Conservation (phyloP, 2,888 invertebrate genomes). For the Aelia acuminata region DNA sequence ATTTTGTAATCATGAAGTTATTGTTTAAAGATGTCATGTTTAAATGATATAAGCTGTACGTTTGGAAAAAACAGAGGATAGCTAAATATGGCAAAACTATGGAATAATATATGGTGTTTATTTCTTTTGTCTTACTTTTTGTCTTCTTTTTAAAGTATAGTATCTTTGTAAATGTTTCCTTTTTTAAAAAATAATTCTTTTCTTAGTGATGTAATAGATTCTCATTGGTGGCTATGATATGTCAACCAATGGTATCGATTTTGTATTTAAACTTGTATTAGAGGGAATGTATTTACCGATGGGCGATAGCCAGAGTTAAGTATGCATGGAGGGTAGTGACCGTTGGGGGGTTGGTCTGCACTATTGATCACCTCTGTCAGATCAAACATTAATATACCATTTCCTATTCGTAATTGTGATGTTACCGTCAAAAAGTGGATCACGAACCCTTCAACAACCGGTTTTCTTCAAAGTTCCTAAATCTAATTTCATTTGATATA, state of each 20-base stretch:
- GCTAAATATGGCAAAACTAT: too few species aligned
- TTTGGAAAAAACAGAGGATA: too few species aligned
- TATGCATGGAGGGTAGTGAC: background rate
- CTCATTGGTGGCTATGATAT: background rate
- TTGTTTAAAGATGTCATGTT: too few species aligned
- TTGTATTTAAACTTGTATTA: constrained; percentile 33
- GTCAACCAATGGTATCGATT: background rate
- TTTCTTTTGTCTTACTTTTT: too few species aligned
- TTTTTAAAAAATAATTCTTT: background rate
- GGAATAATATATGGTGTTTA: too few species aligned
- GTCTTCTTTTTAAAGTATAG: too few species aligned
- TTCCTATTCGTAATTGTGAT: background rate
- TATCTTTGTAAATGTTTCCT: too few species aligned
- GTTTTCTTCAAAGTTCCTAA: too few species aligned
- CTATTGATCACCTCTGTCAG: background rate
- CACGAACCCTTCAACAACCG: background rate
- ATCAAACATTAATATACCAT: constrained; percentile 24
- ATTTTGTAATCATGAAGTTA: too few species aligned
- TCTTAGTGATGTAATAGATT: background rate
- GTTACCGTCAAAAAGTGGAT: background rate
- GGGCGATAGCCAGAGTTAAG: constrained; percentile 3
- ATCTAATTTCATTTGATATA: too few species aligned
- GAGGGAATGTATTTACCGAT: background rate
- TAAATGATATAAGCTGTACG: too few species aligned
- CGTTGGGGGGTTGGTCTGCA: background rate